Percentiles rank a stretch among this genome's conserved stretches.
phyloP scores from a whole-genome alignment of 2,797 vertebrate genomes.

The Arctocebus calabarensis region DNA sequence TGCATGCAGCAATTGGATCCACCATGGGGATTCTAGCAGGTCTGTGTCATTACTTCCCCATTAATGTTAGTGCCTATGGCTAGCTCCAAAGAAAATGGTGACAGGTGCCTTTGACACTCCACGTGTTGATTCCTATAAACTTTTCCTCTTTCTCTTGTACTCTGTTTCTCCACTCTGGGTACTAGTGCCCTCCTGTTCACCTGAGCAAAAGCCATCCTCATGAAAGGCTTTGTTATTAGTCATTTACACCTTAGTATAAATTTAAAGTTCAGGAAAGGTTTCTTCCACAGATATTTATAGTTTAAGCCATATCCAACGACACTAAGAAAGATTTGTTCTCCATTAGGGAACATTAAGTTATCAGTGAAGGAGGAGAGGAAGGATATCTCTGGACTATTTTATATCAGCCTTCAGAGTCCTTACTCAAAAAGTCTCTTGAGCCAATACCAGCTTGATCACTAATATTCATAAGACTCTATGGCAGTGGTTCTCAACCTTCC shows the following conservation, averaged over 20 bases:
- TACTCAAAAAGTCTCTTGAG: neutral
- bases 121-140: neutral
- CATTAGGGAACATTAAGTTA: neutral
- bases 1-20: constrained; percentile 92
- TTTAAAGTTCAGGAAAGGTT: neutral
- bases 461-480: neutral
- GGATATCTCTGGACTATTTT: neutral
- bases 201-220: neutral
- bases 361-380: neutral
- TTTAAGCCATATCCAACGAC: neutral
- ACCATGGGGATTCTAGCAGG: constrained; percentile 93
- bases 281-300: neutral
- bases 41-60: constrained; percentile 59
- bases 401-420: neutral
- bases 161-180: neutral
- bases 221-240: neutral
- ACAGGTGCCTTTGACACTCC: neutral
- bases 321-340: neutral
- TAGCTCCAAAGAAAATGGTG: neutral
- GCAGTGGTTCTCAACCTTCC: no score
- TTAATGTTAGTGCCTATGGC: neutral
- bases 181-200: fast-evolving
- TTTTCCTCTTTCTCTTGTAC: neutral
- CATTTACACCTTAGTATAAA: constrained; percentile 23
- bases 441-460: neutral